Evolutionary conservation across 2,113 vertebrate species (phyloP), one percentile per base, ranked within the genome.

Genomic region (Etheostoma spectabile): DNA sequence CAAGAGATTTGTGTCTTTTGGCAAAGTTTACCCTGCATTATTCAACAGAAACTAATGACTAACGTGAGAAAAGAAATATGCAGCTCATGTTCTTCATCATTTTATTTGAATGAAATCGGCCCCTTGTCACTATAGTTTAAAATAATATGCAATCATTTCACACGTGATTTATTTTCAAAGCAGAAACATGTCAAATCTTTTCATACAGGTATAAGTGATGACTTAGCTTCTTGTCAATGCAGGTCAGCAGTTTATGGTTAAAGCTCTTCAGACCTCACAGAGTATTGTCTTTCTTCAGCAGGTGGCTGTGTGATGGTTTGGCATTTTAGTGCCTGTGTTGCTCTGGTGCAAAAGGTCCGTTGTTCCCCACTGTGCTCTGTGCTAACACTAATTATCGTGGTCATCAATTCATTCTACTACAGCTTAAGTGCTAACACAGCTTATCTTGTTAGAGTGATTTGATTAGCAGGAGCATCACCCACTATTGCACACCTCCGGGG

Each of bases 231-330:
- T 30, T 73, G 15, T 53, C 64, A 72, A 24, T 66, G 35, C 48
- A 18, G 38, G 22, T 67, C 53, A 65, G 35, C 59, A 2, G 21
- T 86, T 85, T 56, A 65, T 12, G 27, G 64, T 72, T 4, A 6
- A 11, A 56, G 62, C 77, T 72, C 69, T 65, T 73, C 73, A 72
- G 33, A 83, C 63, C 64, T 92, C 80, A 64, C 82, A 91, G 35
- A 42, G 82, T 89, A 91, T 93, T 86, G 88, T 90, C 66, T 93
- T 92, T 91, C 92, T 78, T 74, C 75, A 60, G 81, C 92, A 94
- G 93, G 90, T 93, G 91, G 80, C 72, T 56, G 46, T 64, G 79
- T 16, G 49, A 73, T 45, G 24, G 66, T 72, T 88, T 91, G 88
- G 75, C 83, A 91, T 93, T 94, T 91, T 55, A 73, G 75, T 8